These are phyloP conservation scores for Aspiorhynchus laticeps DNA, from an alignment of 2,113 vertebrate genomes.

Conservation along the genomic window DNA sequence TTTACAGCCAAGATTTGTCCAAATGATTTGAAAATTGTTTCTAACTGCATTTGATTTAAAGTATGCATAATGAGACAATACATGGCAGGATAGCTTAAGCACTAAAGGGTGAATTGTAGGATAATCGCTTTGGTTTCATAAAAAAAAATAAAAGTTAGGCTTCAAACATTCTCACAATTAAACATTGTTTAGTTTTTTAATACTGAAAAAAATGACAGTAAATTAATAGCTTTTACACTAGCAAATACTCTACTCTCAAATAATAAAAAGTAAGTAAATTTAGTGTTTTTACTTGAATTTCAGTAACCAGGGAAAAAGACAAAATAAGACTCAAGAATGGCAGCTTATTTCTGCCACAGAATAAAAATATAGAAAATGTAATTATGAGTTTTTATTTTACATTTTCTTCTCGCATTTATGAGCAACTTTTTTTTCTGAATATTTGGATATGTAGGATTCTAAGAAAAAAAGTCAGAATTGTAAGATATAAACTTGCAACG, in stretches of 20 bases:
- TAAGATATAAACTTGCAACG: too few species aligned
- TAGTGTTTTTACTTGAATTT: background rate
- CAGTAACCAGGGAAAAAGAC: background rate
- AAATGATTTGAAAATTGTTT: background rate
- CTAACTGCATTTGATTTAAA: background rate
- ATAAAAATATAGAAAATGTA: background rate
- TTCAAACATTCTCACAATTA: background rate
- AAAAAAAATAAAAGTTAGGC: background rate
- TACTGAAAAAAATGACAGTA: background rate
- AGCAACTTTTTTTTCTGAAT: background rate
- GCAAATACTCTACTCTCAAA: background rate
- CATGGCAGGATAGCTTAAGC: background rate
- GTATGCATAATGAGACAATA: background rate
- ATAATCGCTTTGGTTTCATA: background rate
- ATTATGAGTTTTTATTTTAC: background rate
- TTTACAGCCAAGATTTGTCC: background rate
- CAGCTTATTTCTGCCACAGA: background rate
- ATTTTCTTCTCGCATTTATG: background rate
- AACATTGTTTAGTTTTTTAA: background rate
- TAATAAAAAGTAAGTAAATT: background rate
- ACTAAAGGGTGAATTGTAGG: background rate
- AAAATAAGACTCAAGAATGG: background rate
- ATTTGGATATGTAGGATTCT: background rate
- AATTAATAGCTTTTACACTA: background rate
- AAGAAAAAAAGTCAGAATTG: background rate